phyloP scores from a whole-genome alignment of 1,140 invertebrate species.

The Penaeus japonicus region DNA sequence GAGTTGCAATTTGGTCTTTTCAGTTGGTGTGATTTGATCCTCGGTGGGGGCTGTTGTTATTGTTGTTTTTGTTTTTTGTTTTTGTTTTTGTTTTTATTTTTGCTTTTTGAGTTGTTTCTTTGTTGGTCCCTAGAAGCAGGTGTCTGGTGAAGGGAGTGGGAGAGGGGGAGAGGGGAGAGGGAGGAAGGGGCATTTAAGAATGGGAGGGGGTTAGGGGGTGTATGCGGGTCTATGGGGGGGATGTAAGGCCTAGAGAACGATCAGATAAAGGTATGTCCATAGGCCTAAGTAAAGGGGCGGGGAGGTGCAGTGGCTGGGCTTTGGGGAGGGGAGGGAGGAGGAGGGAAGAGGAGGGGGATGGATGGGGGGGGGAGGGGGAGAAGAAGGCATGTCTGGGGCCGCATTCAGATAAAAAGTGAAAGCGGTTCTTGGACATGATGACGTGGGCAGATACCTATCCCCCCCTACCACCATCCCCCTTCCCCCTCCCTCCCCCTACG shows the following conservation, averaged over 20 bases:
- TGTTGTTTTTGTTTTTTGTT: too few relatives aligned
- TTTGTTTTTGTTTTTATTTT: too few relatives aligned
- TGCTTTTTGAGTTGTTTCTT: too few relatives aligned
- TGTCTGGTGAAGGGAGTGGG: not conserved
- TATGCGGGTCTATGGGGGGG: not conserved
- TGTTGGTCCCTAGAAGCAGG: too few relatives aligned
- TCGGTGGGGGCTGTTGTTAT: too few relatives aligned
- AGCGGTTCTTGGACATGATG: not conserved
- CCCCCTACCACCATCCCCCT: too few relatives aligned
- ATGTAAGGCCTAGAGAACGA: not conserved
- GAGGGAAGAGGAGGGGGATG: not conserved
- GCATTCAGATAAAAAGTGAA: slow-evolving; percentile 11
- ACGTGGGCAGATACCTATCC: not conserved
- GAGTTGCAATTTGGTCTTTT: not conserved
- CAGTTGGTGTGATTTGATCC: not conserved
- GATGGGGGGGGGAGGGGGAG: not conserved
- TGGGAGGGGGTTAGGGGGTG: not conserved
- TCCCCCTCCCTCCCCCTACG: not conserved
- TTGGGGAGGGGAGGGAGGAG: not conserved
- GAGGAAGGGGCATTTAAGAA: not conserved
- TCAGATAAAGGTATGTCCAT: not conserved
- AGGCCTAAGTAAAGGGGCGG: not conserved
- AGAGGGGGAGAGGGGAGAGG: not conserved
- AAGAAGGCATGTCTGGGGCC: not conserved
- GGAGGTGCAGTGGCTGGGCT: too few relatives aligned